Conservation (phyloP, 2,888 invertebrate genomes). For the Linnaemya tessellans region DNA sequence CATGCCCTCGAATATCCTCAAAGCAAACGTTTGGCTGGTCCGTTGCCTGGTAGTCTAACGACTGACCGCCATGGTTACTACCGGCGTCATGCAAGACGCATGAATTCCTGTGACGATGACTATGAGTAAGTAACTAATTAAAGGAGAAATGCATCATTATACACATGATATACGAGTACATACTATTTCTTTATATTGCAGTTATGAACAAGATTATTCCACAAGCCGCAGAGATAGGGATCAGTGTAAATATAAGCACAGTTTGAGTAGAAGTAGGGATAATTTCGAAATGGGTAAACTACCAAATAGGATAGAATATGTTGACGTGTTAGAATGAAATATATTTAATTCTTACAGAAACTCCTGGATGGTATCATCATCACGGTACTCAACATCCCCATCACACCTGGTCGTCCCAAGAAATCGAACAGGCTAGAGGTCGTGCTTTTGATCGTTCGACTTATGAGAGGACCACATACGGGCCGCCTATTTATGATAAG, state of each 20-base stretch:
- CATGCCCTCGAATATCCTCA: conserved; percentile 83
- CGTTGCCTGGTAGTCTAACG: conserved; percentile 60
- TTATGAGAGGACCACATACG: conserved; percentile 83
- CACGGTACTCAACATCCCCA: conserved; percentile 76
- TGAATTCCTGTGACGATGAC: conserved; percentile 88
- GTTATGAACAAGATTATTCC: conserved; percentile 82
- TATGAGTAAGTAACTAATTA: conserved; percentile 86
- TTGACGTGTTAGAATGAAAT: not conserved
- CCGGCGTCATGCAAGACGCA: conserved; percentile 84
- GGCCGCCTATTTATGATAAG: conserved; percentile 83
- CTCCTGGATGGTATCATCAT: conserved; percentile 82
- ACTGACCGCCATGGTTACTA: conserved; percentile 83
- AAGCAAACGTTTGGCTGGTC: conserved; percentile 77
- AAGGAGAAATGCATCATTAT: not conserved
- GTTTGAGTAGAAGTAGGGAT: conserved; percentile 81
- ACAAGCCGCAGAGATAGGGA: conserved; percentile 77
- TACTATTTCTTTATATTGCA: conserved; percentile 60
- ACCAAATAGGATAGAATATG: not conserved
- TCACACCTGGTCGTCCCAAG: conserved; percentile 83
- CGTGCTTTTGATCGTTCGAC: conserved; percentile 82
- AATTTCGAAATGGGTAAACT: conserved; percentile 82
- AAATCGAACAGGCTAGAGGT: conserved; percentile 81
- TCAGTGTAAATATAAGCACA: conserved; percentile 80
- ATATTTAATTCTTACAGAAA: conserved; percentile 76
- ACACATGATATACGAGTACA: not conserved